phyloP scores from a whole-genome alignment of 1,140 invertebrate species.

The Zelostemma sp. region DNA sequence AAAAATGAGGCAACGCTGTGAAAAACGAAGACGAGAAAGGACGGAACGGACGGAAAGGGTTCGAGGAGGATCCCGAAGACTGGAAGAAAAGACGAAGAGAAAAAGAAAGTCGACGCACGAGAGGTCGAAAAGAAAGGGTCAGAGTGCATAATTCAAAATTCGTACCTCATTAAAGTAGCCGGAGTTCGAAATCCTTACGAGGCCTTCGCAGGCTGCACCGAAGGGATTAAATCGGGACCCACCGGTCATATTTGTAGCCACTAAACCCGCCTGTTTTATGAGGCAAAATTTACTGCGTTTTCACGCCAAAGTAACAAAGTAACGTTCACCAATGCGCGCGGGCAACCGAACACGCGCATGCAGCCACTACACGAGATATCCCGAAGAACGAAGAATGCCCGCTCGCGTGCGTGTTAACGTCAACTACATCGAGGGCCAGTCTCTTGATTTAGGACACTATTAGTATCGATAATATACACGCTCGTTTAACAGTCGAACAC shows the following conservation, averaged over 20 bases:
- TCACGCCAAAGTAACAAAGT: constrained; percentile 63
- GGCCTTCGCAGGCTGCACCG: constrained; percentile 19
- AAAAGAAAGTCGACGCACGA: constrained; percentile 11
- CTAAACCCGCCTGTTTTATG: constrained; percentile 64
- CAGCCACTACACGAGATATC: constrained; percentile 7
- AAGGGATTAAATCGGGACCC: constrained; percentile 43
- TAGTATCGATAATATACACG: constrained; percentile 57
- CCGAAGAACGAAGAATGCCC: constrained; percentile 9
- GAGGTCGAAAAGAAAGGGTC: constrained; percentile 19
- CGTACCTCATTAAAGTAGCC: constrained; percentile 63
- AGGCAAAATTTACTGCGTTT: constrained; percentile 63
- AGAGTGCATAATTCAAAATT: constrained; percentile 63
- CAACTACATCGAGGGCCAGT: constrained; percentile 18
- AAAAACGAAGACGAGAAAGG: constrained; percentile 7
- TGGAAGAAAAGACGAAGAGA: constrained; percentile 10
- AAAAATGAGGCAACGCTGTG: constrained; percentile 17
- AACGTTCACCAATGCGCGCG: constrained; percentile 23
- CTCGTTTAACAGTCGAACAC: constrained; percentile 14
- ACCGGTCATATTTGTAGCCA: constrained; percentile 65
- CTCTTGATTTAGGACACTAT: constrained; percentile 57
- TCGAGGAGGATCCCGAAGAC: neutral
- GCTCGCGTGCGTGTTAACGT: constrained; percentile 19
- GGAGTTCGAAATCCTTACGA: constrained; percentile 15
- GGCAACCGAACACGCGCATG: constrained; percentile 17
- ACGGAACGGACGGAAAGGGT: neutral